Evolutionary conservation across 1,140 invertebrate genomes (phyloP).

Genomic region (Macrosteles quadrilineatus): DNA sequence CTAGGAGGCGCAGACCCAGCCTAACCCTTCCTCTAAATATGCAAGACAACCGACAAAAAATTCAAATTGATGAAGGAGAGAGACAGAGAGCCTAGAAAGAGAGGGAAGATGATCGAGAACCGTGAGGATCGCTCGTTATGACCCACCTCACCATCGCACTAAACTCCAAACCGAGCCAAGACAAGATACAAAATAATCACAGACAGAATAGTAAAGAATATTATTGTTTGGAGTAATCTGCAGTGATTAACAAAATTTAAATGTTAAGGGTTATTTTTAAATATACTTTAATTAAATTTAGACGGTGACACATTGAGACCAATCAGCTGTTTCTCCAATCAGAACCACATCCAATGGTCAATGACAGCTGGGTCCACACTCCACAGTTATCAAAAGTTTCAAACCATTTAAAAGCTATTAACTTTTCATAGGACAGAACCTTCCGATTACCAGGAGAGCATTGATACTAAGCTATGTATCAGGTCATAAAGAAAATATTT

Average conservation of each 20-base stretch:
- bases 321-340: too few relatives aligned
- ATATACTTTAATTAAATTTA: background rate
- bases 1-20: too few relatives aligned
- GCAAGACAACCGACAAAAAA: slow-evolving; percentile 11
- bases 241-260: background rate
- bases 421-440: too few relatives aligned
- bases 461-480: too few relatives aligned
- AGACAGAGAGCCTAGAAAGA: background rate
- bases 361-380: too few relatives aligned
- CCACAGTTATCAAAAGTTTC: too few relatives aligned
- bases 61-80: slow-evolving; percentile 7
- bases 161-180: too few relatives aligned
- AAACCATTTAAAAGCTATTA: too few relatives aligned
- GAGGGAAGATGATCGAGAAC: background rate
- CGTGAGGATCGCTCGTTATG: background rate
- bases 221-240: background rate
- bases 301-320: background rate
- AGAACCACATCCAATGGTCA: too few relatives aligned
- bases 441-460: too few relatives aligned
- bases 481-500: too few relatives aligned
- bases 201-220: background rate
- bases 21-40: background rate
- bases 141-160: background rate
- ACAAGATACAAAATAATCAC: background rate
- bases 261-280: background rate